Evolutionary conservation across 2,888 invertebrate species (phyloP), one percentile per base, ranked within the genome.

Genomic region (Poecilus cupreus): DNA sequence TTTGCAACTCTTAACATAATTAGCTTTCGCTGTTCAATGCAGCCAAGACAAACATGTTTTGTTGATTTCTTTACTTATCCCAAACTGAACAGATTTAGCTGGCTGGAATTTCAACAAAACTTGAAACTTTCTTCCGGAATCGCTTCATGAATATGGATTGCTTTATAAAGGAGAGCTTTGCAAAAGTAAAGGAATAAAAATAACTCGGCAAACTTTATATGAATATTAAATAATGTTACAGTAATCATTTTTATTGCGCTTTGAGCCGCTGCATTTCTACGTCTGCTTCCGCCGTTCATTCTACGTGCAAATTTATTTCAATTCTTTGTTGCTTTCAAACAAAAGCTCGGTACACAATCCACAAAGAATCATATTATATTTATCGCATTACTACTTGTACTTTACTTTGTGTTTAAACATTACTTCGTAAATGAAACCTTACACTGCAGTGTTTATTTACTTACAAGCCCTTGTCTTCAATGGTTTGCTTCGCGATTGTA

Each of bases 141-240:
- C 54, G 20, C 6, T 60, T 24, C 26, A 60, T 60, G 60, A 60
- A 60, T 60, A 60, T 60, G 60, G 60, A 60, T 51, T 60, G 24
- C 8, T 24, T 26, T 60, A 60, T 24, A 60, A 24, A 54, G 18
- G 16, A 54, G 54, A 54, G 13, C 3, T 54, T 54, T 18, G 60
- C n/a, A 24, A 11, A 24, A 60, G 60, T 32, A 32, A 32, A 32
- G 32, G 32, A 32, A 26, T 20, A 8, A 60, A 60, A 60, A 5
- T 60, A 24, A 60, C 26, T 18, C 18, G 3, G 3, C 18, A 54
- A 20, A 54, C 54, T 13, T 60, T 60, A 24, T 24, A 22, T 26
- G 60, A 60, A 60, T 60, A 26, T 24, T 60, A 60, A 60, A 60
- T 24, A 60, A 22, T 5, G 10, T 54, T 18, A 18, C 54, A 54